Evolutionary conservation across 2,888 invertebrate species (phyloP), one percentile per base, ranked within the genome.

Genomic region (Vannuccia rotundouncinata): DNA sequence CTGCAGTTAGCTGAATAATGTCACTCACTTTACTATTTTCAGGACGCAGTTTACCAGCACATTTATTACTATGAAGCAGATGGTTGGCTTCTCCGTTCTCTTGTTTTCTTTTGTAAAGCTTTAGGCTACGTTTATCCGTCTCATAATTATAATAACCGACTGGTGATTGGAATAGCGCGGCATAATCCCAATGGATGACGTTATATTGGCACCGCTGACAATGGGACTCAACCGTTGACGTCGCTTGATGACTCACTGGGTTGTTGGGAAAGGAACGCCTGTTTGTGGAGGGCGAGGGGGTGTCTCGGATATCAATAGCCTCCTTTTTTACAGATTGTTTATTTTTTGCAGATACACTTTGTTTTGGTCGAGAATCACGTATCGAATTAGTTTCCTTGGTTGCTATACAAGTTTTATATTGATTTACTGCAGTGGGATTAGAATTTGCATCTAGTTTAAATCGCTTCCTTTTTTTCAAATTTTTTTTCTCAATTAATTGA

Each of bases 171-270:
- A 66, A 66, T 22, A 66, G 22, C 2, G 66, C 5, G 25, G 66
- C 66, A 66, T 66, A 66, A 66, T 66, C 66, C 66, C 66, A 66
- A 22, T 66, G 25, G 66, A 66, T 66, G 66, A 22, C 66, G 22
- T 5, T 22, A 27, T 5, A 2, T 66, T 66, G 5, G 2, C 10
- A 22, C 22, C 5, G 25, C 66, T 27, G 22, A 66, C 10, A 22
- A 66, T 17, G 25, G 25, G 22, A 66, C 10, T 13, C 17, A 13
- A 45, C 17, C 45, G 45, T 45, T 45, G 45, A 45, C 45, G 45
- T 45, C 45, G 5, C 45, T 45, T 17, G 45, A 5, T 45, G 45
- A 45, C 45, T 45, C 45, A 45, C 45, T 45, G 45, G 10, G 45
- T 5, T 45, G 5, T 5, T 45, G 5, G 45, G 17, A 13, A 45